Evolutionary conservation across 92 coral and sea anemone genomes (phyloP).

Genomic region (Parazoanthus swiftii): DNA sequence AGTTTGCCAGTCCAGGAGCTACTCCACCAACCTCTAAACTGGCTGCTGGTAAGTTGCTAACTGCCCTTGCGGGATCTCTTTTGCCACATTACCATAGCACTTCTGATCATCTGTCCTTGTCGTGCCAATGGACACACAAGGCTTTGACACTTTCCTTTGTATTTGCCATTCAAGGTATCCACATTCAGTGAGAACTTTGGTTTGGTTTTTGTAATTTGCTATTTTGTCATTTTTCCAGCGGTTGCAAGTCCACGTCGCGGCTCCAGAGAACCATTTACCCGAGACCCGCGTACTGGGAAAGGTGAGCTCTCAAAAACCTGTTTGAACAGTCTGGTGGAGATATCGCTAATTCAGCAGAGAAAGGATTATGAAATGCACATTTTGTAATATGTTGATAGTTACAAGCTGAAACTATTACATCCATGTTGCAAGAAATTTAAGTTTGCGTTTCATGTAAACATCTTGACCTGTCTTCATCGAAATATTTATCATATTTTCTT

Average conservation of each 20-base stretch:
- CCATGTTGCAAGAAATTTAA: background rate
- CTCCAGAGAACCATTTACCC: slow-evolving; percentile 66
- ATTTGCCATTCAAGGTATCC: no score
- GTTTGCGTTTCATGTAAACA: background rate
- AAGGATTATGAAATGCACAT: background rate
- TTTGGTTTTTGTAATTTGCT: background rate
- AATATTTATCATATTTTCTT: no score
- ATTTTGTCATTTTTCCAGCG: slow-evolving; percentile 3
- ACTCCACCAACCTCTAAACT: slow-evolving; percentile 75
- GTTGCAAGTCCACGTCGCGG: slow-evolving; percentile 76
- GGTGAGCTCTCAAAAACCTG: slow-evolving; percentile 48
- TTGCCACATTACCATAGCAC: no score
- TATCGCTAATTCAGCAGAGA: no score
- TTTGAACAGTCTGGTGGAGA: no score
- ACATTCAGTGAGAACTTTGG: background rate
- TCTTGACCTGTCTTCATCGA: no score
- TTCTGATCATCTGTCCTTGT: no score
- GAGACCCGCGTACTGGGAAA: slow-evolving; percentile 99
- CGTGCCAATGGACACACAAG: no score
- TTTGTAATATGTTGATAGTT: background rate
- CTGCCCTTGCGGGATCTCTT: background rate
- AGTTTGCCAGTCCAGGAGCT: slow-evolving; percentile 72
- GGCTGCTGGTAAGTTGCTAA: slow-evolving; percentile 41
- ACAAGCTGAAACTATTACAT: background rate
- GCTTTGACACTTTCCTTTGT: background rate